These are phyloP conservation scores for Brachionus plicatilis DNA, from an alignment of 1,140 invertebrate genomes.

Conservation along the genomic window DNA sequence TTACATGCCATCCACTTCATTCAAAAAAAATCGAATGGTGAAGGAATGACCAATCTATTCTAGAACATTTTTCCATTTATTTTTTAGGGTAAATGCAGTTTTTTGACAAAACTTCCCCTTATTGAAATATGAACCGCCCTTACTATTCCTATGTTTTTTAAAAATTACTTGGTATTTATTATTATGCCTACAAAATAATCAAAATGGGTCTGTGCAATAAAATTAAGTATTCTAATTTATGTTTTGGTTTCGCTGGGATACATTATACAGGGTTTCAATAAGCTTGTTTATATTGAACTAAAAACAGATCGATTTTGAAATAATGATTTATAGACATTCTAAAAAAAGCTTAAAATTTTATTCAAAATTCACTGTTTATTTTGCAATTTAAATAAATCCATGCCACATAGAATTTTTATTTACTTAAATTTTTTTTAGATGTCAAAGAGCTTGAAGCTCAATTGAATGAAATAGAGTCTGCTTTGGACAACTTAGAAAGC, in stretches of 20 bases:
- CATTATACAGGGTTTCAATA: neutral
- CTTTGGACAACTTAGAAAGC: constrained; percentile 26
- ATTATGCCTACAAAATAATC: neutral
- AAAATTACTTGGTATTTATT: neutral
- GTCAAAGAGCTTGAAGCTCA: constrained; percentile 25
- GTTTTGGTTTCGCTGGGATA: neutral
- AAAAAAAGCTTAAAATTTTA: no score
- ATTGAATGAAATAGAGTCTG: constrained; percentile 34
- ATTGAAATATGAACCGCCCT: neutral
- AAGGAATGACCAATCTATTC: neutral
- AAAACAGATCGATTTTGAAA: neutral
- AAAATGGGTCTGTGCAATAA: neutral
- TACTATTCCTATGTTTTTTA: neutral
- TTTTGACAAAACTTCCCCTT: neutral
- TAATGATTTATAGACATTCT: neutral
- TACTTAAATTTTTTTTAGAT: neutral
- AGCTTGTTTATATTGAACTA: neutral
- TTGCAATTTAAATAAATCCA: neutral
- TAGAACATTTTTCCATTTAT: no score
- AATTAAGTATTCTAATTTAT: neutral
- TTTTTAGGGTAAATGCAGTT: neutral
- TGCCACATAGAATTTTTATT: neutral
- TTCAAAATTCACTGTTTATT: neutral
- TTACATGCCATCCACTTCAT: neutral
- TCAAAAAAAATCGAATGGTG: neutral